Percentiles rank a stretch among this genome's conserved stretches.
Evolutionary conservation across 1,140 invertebrate species (phyloP).

Genomic region (Steinernema khuongi): DNA sequence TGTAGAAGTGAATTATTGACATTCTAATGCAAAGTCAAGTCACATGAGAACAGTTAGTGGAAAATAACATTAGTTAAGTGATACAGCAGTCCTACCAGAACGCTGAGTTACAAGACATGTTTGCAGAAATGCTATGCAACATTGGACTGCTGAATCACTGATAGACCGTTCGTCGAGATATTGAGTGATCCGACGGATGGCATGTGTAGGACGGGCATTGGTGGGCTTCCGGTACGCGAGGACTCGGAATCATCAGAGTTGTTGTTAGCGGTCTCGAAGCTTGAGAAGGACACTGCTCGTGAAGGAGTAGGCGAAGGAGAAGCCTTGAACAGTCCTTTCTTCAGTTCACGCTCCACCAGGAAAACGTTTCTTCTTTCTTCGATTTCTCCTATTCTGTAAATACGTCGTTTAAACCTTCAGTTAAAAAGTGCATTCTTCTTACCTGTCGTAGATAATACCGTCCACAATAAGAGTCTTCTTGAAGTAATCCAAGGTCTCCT

Average conservation of each 20-base stretch:
- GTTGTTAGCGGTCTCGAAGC: neutral
- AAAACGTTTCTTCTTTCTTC: constrained; percentile 35
- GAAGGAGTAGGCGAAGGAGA: constrained; percentile 14
- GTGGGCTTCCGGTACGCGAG: neutral
- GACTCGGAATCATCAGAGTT: neutral
- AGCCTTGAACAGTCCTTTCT: constrained; percentile 28
- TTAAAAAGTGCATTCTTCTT: neutral
- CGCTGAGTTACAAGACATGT: no score
- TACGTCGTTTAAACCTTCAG: neutral
- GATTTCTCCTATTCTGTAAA: constrained; percentile 36
- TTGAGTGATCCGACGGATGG: neutral
- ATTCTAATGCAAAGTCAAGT: no score
- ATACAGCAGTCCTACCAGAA: no score
- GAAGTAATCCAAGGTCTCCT: constrained; percentile 54
- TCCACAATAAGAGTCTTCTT: constrained; percentile 53
- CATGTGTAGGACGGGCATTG: neutral
- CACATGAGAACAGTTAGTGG: no score
- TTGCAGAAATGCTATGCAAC: neutral
- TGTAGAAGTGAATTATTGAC: no score
- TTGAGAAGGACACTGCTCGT: neutral
- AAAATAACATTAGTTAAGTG: no score
- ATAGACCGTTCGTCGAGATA: neutral
- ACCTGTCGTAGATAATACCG: constrained; percentile 56
- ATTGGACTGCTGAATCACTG: neutral
- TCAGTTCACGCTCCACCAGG: constrained; percentile 38